Conservation (phyloP, 2,888 invertebrate genomes). For the Chironomus riparius region DNA sequence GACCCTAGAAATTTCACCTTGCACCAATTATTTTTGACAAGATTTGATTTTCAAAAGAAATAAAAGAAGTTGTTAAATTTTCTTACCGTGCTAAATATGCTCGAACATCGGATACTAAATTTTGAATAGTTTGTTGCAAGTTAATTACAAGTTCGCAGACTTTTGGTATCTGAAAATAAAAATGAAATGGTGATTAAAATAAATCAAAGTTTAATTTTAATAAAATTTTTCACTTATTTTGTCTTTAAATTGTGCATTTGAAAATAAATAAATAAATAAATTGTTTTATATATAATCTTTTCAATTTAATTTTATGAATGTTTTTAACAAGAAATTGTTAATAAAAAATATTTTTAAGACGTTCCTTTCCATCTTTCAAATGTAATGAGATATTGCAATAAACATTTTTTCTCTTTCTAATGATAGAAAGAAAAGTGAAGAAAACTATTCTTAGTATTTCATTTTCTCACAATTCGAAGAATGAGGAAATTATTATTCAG, state of each 20-base stretch:
- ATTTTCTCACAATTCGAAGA: slow-evolving; percentile 2
- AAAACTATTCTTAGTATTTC: not conserved
- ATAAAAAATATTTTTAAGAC: not conserved
- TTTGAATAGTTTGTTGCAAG: slow-evolving; percentile 58
- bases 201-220: not conserved
- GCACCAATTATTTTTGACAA: too few relatives aligned
- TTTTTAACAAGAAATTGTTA: too few relatives aligned
- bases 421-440: not conserved
- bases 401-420: too few relatives aligned
- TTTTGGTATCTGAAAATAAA: slow-evolving; percentile 61
- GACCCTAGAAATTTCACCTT: too few relatives aligned
- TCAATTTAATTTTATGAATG: too few relatives aligned
- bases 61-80: not conserved
- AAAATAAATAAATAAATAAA: too few relatives aligned
- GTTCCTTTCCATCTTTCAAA: not conserved
- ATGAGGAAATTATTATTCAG: slow-evolving; percentile 10
- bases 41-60: too few relatives aligned
- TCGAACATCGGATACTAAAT: slow-evolving; percentile 50
- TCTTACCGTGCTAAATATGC: slow-evolving; percentile 27
- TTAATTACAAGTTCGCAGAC: slow-evolving; percentile 57
- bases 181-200: slow-evolving; percentile 58
- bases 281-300: too few relatives aligned
- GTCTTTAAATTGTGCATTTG: too few relatives aligned
- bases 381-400: not conserved
- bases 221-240: not conserved